These are phyloP conservation scores for Campoletis raptor DNA, from an alignment of 2,888 invertebrate species.

Conservation along the genomic window DNA sequence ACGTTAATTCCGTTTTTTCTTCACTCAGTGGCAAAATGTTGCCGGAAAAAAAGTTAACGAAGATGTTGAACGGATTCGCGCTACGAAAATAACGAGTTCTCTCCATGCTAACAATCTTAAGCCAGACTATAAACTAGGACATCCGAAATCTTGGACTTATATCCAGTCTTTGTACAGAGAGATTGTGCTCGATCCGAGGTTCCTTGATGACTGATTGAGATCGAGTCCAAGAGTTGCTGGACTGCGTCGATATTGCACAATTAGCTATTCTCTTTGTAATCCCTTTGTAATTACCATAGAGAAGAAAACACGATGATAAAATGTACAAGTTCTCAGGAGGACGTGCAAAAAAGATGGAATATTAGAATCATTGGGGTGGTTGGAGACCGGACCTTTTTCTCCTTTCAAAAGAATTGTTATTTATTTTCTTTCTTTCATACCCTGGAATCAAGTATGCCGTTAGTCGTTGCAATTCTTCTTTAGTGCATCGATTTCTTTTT, in stretches of 20 bases:
- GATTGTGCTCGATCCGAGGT: not conserved
- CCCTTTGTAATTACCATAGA: not conserved
- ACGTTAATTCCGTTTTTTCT: not conserved
- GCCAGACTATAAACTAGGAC: not conserved
- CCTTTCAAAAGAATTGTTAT: not conserved
- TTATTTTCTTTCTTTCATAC: not conserved
- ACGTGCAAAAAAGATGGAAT: not conserved
- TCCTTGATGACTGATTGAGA: constrained; percentile 8
- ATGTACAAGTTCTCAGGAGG: not conserved
- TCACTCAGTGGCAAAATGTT: constrained; percentile 17
- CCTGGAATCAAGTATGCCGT: not conserved
- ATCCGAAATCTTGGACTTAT: not conserved
- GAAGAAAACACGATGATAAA: not conserved
- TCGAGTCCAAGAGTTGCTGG: not conserved
- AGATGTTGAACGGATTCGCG: constrained; percentile 18
- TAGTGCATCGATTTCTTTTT: not conserved
- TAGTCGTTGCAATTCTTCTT: not conserved
- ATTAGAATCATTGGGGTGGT: not conserved
- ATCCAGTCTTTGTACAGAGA: not conserved
- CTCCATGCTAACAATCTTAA: not conserved
- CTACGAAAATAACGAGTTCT: constrained; percentile 29
- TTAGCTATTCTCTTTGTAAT: constrained; percentile 51
- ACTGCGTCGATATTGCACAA: not conserved
- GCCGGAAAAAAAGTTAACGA: constrained; percentile 11
- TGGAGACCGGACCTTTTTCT: not conserved